phyloP scores from a whole-genome alignment of 2,797 vertebrate genomes.

The Platalea minor region DNA sequence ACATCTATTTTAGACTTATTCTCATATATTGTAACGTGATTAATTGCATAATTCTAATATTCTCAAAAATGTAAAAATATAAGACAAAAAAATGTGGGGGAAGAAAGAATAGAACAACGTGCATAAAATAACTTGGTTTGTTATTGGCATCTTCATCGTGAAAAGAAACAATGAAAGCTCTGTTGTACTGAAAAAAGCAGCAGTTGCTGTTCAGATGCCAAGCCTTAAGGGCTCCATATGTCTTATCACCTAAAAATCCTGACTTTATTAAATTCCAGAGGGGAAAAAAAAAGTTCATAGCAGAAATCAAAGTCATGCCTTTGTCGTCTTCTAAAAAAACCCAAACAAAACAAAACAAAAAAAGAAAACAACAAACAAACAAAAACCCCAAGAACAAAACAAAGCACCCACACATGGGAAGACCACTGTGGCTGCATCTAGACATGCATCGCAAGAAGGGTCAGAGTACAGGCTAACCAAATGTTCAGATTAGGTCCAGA shows the following conservation, averaged over 20 bases:
- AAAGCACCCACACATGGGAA: not conserved
- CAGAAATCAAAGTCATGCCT: not conserved
- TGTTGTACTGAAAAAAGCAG: not conserved
- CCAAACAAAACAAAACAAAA: too few relatives aligned
- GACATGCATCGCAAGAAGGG: not conserved
- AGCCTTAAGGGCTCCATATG: not conserved
- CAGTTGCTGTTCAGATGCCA: not conserved
- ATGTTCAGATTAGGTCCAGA: not conserved
- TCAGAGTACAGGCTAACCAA: not conserved
- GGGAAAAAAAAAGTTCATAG: not conserved
- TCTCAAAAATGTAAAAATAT: not conserved
- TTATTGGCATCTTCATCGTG: not conserved
- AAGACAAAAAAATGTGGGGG: not conserved
- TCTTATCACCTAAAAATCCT: not conserved
- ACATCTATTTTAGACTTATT: not conserved
- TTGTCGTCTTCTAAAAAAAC: not conserved
- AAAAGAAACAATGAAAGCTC: not conserved
- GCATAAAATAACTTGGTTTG: not conserved
- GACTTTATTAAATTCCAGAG: not conserved
- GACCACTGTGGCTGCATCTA: not conserved
- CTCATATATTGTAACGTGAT: not conserved
- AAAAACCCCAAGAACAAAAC: not conserved
- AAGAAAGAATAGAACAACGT: not conserved
- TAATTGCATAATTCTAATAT: not conserved
- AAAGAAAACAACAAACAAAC: not conserved